Base-by-base conservation (phyloP, 2,888 invertebrate genomes). In the Chesias legatella region DNA sequence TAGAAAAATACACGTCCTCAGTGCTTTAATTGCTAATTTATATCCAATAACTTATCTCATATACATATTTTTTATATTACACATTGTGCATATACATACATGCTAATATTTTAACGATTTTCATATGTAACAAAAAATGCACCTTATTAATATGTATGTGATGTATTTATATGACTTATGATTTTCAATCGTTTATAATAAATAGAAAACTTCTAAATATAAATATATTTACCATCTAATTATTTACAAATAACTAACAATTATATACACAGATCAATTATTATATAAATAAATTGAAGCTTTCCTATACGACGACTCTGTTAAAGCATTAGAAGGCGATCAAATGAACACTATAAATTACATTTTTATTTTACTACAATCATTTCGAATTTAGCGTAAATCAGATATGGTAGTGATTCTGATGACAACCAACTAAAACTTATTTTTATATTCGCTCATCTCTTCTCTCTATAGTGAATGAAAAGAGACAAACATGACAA, bases 1-100 rank as follows among this genome's bases (percentile, higher is more conserved):
- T 82, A 86, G 76, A 86, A 86, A 86, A 85, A 86, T 86, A 86
- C 86, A 86, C 86, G 86, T 84, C 79, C 78, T 73, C 66, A 84
- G 86, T 86, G 85, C 80, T 81, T 86, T 85, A 67, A 66, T 60
- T 54, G 56, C 70, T 76, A 73, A 58, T 56, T 65, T 73, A 72
- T 63, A 51, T 54, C 23, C 22, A 43, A 36, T 46, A 51, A 58
- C 57, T 44, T 65, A 60, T 50, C 31, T 44, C 52, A 51, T 58
- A 55, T 45, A 47, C 50, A 41, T 38, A 33, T 46, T 43, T 17
- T 5, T 17, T 52, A 55, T 60, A 60, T 49, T 56, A 68, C 64
- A 64, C 63, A 63, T 66, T 69, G 77, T 78, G 80, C 76, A 73
- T 67, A 63, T 54, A n/a, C n/a, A n/a, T n/a, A n/a, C 49, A 64